These are phyloP conservation scores for Falco biarmicus DNA, from an alignment of 2,797 vertebrate genomes.

Conservation along the genomic window DNA sequence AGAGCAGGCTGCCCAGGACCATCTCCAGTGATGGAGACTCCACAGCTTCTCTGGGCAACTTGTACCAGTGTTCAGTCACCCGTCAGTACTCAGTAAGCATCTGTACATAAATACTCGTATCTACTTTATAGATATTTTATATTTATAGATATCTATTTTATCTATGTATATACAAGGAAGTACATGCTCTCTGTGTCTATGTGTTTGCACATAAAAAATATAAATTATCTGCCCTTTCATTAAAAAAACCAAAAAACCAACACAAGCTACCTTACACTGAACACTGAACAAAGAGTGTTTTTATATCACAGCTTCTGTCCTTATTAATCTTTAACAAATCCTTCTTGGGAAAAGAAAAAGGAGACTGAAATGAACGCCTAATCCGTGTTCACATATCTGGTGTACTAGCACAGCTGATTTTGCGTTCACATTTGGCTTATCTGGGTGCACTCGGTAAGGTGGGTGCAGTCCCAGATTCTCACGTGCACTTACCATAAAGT, in stretches of 20 bases:
- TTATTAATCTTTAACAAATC: not conserved
- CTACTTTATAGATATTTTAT: not conserved
- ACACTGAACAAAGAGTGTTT: not conserved
- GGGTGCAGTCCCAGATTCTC: not conserved
- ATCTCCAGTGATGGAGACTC: not conserved
- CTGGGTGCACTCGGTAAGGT: not conserved
- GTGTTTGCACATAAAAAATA: not conserved
- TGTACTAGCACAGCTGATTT: not conserved
- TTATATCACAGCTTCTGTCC: not conserved
- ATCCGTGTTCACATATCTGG: not conserved
- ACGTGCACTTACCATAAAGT: not conserved
- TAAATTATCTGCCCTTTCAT: not conserved
- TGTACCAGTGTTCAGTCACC: not conserved
- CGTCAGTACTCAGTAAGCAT: not conserved
- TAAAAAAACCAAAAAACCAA: not conserved
- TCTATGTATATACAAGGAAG: not conserved
- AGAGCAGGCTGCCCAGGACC: not conserved
- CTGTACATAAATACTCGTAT: fast-evolving
- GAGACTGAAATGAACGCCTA: not conserved
- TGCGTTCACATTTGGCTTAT: not conserved
- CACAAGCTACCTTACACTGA: not conserved
- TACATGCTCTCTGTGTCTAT: not conserved
- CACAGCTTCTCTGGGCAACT: not conserved
- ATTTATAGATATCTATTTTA: not conserved
- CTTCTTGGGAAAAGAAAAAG: not conserved